These are phyloP conservation scores for Erebia epiphron DNA, from an alignment of 2,888 invertebrate genomes.

Conservation along the genomic window DNA sequence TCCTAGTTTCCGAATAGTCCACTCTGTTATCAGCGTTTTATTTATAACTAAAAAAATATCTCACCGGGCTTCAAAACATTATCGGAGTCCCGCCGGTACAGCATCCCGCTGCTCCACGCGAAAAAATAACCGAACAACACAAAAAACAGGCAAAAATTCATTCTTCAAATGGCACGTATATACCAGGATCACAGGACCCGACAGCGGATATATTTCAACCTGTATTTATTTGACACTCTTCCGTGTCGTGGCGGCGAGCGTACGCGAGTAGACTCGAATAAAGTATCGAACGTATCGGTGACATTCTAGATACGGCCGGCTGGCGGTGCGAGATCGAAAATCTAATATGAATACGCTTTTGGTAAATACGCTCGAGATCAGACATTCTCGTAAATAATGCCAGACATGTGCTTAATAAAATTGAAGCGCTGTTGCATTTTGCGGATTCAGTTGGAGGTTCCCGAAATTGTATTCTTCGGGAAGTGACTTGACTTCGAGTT, in stretches of 20 bases:
- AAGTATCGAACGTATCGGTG: conserved; percentile 76
- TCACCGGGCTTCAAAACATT: conserved; percentile 76
- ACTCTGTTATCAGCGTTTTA: conserved; percentile 27
- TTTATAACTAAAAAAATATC: conserved; percentile 45
- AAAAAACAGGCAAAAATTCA: conserved; percentile 77
- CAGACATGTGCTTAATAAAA: conserved; percentile 48
- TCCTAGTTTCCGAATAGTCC: conserved; percentile 13
- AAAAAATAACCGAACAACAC: conserved; percentile 70
- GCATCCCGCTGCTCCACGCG: conserved; percentile 67
- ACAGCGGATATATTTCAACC: conserved; percentile 75
- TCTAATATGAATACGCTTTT: conserved; percentile 81
- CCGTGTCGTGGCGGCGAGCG: conserved; percentile 66
- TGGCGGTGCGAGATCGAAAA: conserved; percentile 73
- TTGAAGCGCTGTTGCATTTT: conserved; percentile 38
- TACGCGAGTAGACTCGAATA: conserved; percentile 71
- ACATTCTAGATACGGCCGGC: conserved; percentile 70
- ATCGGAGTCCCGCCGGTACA: conserved; percentile 71
- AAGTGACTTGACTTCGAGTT: conserved; percentile 4
- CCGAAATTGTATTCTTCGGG: conserved; percentile 22
- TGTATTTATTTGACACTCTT: conserved; percentile 78
- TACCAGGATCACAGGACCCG: conserved; percentile 67
- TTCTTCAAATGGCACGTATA: conserved; percentile 69
- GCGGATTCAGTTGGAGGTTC: conserved; percentile 24
- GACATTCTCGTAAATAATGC: conserved; percentile 46
- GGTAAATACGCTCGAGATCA: conserved; percentile 60